phyloP scores from a whole-genome alignment of 2,888 invertebrate species.

The Allophyes oxyacanthae region DNA sequence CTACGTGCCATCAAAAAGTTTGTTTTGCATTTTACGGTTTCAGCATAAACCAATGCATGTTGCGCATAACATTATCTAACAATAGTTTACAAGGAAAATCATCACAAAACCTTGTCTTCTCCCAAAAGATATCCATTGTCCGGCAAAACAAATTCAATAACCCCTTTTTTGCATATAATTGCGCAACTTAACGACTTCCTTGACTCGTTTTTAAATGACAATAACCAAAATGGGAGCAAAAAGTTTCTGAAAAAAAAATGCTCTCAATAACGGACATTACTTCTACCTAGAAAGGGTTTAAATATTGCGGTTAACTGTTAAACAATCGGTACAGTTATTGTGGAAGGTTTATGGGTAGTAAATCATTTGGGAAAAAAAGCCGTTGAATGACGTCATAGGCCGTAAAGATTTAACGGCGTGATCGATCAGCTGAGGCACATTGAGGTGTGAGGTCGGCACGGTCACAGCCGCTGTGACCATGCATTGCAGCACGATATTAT shows the following conservation, averaged over 20 bases:
- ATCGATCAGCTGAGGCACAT: conserved; percentile 77
- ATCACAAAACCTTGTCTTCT: conserved; percentile 53
- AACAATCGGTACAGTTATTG: conserved; percentile 88
- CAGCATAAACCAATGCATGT: conserved; percentile 58
- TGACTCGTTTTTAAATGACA: conserved; percentile 67
- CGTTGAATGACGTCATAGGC: conserved; percentile 79
- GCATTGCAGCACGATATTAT: conserved; percentile 30
- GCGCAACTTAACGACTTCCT: conserved; percentile 80
- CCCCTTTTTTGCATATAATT: conserved; percentile 87
- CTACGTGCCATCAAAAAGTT: conserved; percentile 43
- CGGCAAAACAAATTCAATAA: conserved; percentile 56
- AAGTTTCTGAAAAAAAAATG: conserved; percentile 66
- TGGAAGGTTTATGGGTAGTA: conserved; percentile 85
- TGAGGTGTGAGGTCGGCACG: conserved; percentile 73
- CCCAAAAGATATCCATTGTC: conserved; percentile 68
- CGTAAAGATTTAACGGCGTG: conserved; percentile 83
- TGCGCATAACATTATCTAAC: conserved; percentile 61
- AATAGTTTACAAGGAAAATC: conserved; percentile 67
- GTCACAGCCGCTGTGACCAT: conserved; percentile 39
- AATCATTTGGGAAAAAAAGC: conserved; percentile 86
- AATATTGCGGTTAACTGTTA: conserved; percentile 88
- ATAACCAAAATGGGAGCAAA: conserved; percentile 84
- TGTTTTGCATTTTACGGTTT: conserved; percentile 64
- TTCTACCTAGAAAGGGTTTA: conserved; percentile 86
- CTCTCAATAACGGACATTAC: conserved; percentile 67